Evolutionary conservation across 2,113 vertebrate species (phyloP).

Genomic region (Baryphthengus martii): DNA sequence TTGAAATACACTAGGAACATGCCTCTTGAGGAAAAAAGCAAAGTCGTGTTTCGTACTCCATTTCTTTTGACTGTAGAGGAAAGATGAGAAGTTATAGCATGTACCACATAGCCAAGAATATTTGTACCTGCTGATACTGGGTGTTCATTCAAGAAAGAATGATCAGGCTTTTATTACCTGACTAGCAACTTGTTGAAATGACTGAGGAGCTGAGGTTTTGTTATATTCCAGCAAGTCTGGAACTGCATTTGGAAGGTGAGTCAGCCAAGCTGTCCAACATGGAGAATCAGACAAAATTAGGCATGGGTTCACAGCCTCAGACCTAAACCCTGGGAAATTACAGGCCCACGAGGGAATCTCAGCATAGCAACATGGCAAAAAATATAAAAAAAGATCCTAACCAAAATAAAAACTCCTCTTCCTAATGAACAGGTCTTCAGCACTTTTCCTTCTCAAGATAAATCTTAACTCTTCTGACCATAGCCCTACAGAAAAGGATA

Average conservation of each 20-base stretch:
- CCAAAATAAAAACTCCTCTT: neutral
- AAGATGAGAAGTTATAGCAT: neutral
- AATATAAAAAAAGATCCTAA: neutral
- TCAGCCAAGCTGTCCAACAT: neutral
- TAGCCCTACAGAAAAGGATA: neutral
- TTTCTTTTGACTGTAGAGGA: neutral
- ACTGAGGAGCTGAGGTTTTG: slow-evolving; percentile 5
- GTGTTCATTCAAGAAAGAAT: neutral
- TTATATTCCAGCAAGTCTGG: slow-evolving; percentile 7
- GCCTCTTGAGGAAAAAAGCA: neutral
- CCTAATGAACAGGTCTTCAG: neutral
- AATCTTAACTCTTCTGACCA: neutral
- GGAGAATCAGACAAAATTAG: neutral
- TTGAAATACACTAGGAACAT: neutral
- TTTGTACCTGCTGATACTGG: neutral
- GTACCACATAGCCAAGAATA: neutral
- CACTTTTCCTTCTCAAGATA: neutral
- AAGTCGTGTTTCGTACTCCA: neutral
- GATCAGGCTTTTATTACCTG: slow-evolving; percentile 9
- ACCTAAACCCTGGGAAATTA: neutral
- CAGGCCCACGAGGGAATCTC: neutral
- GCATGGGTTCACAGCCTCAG: neutral
- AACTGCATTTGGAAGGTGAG: neutral
- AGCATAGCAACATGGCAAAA: neutral
- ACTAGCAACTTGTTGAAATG: slow-evolving; percentile 19